Evolutionary conservation across 2,888 invertebrate species (phyloP), one percentile per base, ranked within the genome.

Genomic region (Doris montereyensis): DNA sequence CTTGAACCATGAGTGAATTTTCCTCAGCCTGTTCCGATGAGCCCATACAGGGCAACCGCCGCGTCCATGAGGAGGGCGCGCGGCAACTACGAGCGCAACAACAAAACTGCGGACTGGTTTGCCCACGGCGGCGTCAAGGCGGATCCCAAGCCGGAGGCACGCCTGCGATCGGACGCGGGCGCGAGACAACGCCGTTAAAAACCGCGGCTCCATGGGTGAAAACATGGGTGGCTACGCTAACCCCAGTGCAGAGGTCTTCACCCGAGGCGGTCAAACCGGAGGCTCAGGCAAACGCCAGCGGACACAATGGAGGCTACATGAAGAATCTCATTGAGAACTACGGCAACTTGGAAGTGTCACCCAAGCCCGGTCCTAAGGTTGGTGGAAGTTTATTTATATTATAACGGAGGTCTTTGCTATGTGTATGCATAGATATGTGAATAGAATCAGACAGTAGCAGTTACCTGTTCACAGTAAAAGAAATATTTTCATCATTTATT

Each of bases 221-320:
- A 85, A 87, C 35, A 85, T 89, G 86, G 86, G 85, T 2, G 89
- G 88, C 1, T 88, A 88, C 76, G 85, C 86, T 4, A 86, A 87
- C 76, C 87, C 88, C 1, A 84, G 86, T 0, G n/a, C 81, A 5
- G 75, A 85, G 79, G 68, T 17, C 41, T 87, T 30, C 88, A 88
- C 62, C 88, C 88, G 5, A 82, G 88, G 3, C 86, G 0, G 86
- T 88, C 2, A 86, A 81, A 67, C 80, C 82, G 0, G 87, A 88
- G 10, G 87, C 86, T 17, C 73, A 81, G 8, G 85, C 84, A 34
- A 87, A 83, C 21, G 88, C 87, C 0, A 82, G 84, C 30, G 83
- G 83, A 26, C 87, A 85, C 75, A 86, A 86, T 80, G 89, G 89
- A n/a, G 86, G 81, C 30, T 86, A 83, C 17, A 87, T 89, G 87